Percentiles rank a stretch among this genome's conserved stretches.
Evolutionary conservation across 92 coral and sea anemone genomes (phyloP).

Genomic region (Palythoa caribaeorum): DNA sequence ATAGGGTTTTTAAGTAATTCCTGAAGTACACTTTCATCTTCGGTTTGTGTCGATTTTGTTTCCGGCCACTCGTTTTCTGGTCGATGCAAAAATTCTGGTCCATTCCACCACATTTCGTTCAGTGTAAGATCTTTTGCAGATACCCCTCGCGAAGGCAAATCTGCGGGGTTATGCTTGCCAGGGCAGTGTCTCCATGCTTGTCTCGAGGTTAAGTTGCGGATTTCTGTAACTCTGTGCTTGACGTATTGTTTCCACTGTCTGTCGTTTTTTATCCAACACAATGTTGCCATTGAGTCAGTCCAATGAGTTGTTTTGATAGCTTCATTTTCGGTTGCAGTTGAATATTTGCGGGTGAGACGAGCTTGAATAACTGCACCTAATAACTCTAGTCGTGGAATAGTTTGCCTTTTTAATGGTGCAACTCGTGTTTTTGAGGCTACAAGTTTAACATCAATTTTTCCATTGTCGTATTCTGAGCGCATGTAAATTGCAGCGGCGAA

Average conservation of each 20-base stretch:
- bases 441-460: slow-evolving; percentile 52
- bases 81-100: slow-evolving; percentile 55
- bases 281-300: slow-evolving; percentile 60
- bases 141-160: slow-evolving; percentile 67
- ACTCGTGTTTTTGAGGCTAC: slow-evolving; percentile 78
- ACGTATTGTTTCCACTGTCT: slow-evolving; percentile 62
- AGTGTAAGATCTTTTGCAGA: slow-evolving; percentile 56
- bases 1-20: slow-evolving; percentile 55
- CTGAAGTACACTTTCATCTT: slow-evolving; percentile 43
- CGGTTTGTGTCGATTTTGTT: slow-evolving; percentile 35
- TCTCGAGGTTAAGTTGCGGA: slow-evolving; percentile 44
- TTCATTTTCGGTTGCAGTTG: slow-evolving; percentile 16
- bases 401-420: slow-evolving; percentile 71
- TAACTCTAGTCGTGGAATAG: slow-evolving; percentile 77
- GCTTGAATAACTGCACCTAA: slow-evolving; percentile 70
- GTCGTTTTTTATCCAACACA: slow-evolving; percentile 60
- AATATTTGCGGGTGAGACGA: slow-evolving; percentile 53
- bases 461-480: slow-evolving; percentile 64
- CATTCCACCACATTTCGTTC: slow-evolving; percentile 58
- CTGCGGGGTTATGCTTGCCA: slow-evolving; percentile 60
- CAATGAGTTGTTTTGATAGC: slow-evolving; percentile 6
- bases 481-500: slow-evolving; percentile 68
- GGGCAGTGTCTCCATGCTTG: slow-evolving; percentile 61
- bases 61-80: slow-evolving; percentile 69
- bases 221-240: slow-evolving; percentile 52